Base-by-base conservation (phyloP, 2,797 vertebrate species). In the Graptemys geographica region DNA sequence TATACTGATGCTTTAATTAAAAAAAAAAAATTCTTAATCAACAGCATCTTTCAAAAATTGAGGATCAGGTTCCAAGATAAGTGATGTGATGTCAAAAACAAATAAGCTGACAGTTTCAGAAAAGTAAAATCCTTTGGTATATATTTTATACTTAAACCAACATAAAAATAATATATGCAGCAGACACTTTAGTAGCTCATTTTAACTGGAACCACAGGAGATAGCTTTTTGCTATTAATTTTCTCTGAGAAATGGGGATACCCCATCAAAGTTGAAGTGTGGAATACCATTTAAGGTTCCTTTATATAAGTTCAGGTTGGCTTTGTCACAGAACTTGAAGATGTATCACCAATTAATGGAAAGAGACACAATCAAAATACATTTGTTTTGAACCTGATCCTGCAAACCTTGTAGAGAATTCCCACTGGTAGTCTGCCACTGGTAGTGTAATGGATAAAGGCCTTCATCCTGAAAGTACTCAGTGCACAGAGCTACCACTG, bases 321-420 rank as follows among this genome's bases (percentile, higher is more conserved):
- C 52, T 86, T 65, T 2, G 1, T 83, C 80, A 23, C 0, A 0
- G 11, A 11, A 49, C 47, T 1, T 87, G 88, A 37, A 25, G 83
- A 44, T 0, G 3, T 31, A 83, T 49, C 28, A 59, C 41, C 90
- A 89, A 44, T 10, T 52, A 79, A 2, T 80, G 19, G 53, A 25
- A 59, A 1, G 0, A 27, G 5, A 28, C 0, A 44, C 4, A 33
- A 47, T 19, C 37, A 79, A 86, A 76, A 27, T 1, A 16, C 37
- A 1, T 28, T 11, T 21, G 5, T 19, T 88, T 55, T 21, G 1
- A 41, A 53, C 9, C 13, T 11, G 0, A 41, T 53, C 11, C 19
- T 11, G 55, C 81, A n/a, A 87, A n/a, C 23, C 2, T 15, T 52
- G 44, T 1, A 28, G 9, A 2, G 79, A 76, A 85, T 83, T 93